Base-by-base conservation (phyloP, 2,888 invertebrate genomes). In the Caenorhabditis afra region DNA sequence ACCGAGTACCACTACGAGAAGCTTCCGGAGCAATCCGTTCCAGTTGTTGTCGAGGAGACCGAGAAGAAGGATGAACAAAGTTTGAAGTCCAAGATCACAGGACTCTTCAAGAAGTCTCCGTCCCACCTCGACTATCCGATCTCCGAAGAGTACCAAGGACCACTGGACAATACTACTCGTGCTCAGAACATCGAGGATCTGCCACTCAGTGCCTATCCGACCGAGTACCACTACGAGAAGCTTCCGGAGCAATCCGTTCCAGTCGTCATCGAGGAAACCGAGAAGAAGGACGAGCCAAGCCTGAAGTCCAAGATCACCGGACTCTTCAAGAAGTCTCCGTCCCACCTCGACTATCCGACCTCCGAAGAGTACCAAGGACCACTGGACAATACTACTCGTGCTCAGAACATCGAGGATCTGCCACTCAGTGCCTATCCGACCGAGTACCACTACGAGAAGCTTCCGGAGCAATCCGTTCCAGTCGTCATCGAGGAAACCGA, bases 1-100 rank as follows among this genome's bases (percentile, higher is more conserved):
- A 61, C 85, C 73, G n/a, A 52, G 78, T 39, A 77, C 77, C 29
- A 83, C 80, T 71, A 74, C 37, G 45, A 22, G 4, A 66, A 61
- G 37, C 53, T 52, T 14, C 49, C 59, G 20, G 62, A 62, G 20
- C 66, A 45, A 12, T 10, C n/a, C n/a, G 29, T 45, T 14, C 52
- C 61, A 29, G 52, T 64, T 45, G 49, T 65, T 14, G 49, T 47
- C 37, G 50, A 50, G 12, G 75, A 75, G 49, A 44, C 20, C 39
- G 71, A 79, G 45, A 66, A 65, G 66, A 55, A 66, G 55, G 55
- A 66, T n/a, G 77, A 61, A 16, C 66, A 49, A 39, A 50, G 37
- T 0, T 14, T 78, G 20, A 59, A 49, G 22, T 47, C 52, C 35
- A 78, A 61, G 44, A 57, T 79, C 49, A 77, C 68, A 22, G 77